Evolutionary conservation across 2,888 invertebrate genomes (phyloP), one percentile per base, ranked within the genome.

Genomic region (Diarsia rubi): DNA sequence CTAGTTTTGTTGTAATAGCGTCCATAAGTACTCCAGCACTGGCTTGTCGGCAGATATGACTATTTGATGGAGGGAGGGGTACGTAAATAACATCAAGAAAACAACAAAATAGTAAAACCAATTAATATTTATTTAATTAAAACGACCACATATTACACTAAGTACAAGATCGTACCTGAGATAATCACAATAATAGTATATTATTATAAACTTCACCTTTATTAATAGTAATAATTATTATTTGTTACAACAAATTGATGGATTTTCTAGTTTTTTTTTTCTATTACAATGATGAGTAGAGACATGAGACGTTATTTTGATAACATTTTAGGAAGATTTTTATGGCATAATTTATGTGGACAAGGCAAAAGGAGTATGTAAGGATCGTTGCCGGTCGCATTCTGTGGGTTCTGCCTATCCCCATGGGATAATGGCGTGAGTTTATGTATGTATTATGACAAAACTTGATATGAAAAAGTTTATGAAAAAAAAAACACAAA

Each of bases 121-220:
- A 75, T 62, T 62, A 27, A 42, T 75, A 75, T 63, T 75, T 24
- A 69, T 44, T 73, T 64, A 24, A 47, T 68, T 16, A 64, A 66
- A 67, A 47, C 49, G 44, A 8, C 11, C 24, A 49, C 44, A 4
- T 24, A 47, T 12, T 14, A 64, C 16, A 67, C 42, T 63, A 42
- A 73, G 74, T 65, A 66, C 74, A 9, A 73, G 8, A 31, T 59
- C n/a, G 49, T 19, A 67, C 24, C 12, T 16, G 19, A 75, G 16
- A 60, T 24, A n/a, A 31, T 27, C 19, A n/a, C 11, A 21, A 44
- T 24, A 45, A 14, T 47, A 62, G 24, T 42, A 5, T 31, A 19
- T 24, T 49, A 44, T 57, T 49, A 54, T 54, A 27, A 75, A 69
- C 54, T 27, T 75, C 69, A 75, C 69, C 31, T 27, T n/a, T 47